Percentiles rank a stretch among this genome's conserved stretches.
phyloP scores from a whole-genome alignment of 2,797 vertebrate genomes.

The Paguma larvata region DNA sequence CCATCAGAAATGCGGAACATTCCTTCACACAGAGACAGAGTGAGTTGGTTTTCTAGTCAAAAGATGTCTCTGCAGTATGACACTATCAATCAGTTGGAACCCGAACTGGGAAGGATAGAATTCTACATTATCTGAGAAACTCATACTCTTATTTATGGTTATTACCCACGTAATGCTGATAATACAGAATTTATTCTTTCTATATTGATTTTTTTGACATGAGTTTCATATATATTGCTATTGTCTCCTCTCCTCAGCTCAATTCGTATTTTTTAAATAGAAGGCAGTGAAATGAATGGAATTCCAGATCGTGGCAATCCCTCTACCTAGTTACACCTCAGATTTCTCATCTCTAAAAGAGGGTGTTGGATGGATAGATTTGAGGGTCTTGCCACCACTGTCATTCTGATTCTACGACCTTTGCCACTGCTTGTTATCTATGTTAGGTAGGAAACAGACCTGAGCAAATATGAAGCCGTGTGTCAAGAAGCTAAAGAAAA shows the following conservation, averaged over 20 bases:
- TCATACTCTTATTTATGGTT: neutral
- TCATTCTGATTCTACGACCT: neutral
- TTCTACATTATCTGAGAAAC: conserved; percentile 41
- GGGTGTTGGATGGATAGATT: neutral
- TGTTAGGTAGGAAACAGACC: neutral
- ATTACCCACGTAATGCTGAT: neutral
- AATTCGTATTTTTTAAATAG: neutral
- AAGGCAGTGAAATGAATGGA: neutral
- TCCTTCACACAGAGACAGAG: neutral
- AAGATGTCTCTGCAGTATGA: neutral
- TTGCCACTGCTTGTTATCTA: neutral
- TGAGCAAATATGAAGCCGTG: neutral
- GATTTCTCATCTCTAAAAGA: neutral
- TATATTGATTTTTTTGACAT: neutral
- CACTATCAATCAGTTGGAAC: neutral
- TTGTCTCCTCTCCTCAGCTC: neutral
- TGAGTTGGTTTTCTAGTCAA: neutral
- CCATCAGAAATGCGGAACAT: neutral
- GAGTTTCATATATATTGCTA: neutral
- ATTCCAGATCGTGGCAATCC: neutral
- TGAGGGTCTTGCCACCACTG: neutral
- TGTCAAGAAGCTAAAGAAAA: neutral
- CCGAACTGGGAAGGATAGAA: neutral
- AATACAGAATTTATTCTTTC: neutral
- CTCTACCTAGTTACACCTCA: neutral